Conservation (phyloP, 2,888 invertebrate genomes). For the Clusia tigrina region DNA sequence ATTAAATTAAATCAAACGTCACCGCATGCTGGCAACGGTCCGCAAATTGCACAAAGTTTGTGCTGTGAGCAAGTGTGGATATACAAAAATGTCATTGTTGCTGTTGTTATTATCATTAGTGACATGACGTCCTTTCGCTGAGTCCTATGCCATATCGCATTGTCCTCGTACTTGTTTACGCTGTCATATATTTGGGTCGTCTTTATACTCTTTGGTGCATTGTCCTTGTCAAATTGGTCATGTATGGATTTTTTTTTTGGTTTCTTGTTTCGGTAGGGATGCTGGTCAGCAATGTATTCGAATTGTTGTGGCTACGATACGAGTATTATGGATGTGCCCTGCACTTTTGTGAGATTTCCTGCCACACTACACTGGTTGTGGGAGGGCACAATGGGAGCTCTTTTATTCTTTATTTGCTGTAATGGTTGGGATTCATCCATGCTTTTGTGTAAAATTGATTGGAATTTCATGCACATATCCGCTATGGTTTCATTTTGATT, state of each 20-base stretch:
- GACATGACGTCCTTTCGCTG: constrained; percentile 16
- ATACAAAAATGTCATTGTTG: constrained; percentile 16
- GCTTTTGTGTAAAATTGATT: constrained; percentile 47
- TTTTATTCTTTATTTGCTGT: not conserved
- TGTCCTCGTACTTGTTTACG: constrained; percentile 36
- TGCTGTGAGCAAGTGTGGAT: too few species aligned
- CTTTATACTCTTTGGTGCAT: constrained; percentile 41
- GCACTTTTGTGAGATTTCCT: constrained; percentile 11
- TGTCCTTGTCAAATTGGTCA: constrained; percentile 55
- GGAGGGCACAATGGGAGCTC: too few species aligned
- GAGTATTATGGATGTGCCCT: constrained; percentile 25
- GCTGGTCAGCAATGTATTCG: constrained; percentile 16
- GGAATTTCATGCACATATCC: constrained; percentile 42
- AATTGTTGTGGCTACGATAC: too few species aligned
- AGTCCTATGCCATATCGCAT: constrained; percentile 15
- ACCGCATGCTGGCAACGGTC: constrained; percentile 13
- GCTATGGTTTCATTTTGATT: constrained; percentile 17
- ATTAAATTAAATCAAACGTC: constrained; percentile 30
- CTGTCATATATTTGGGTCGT: constrained; percentile 26
- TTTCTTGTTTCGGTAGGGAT: too few species aligned
- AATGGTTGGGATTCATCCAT: constrained; percentile 9
- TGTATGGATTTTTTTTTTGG: constrained; percentile 32
- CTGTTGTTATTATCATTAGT: constrained; percentile 12
- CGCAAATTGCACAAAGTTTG: too few species aligned
- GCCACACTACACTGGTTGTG: too few species aligned